Percentiles rank a stretch among this genome's conserved stretches.
Evolutionary conservation across 2,888 invertebrate genomes (phyloP).

Genomic region (Drosophila robusta): DNA sequence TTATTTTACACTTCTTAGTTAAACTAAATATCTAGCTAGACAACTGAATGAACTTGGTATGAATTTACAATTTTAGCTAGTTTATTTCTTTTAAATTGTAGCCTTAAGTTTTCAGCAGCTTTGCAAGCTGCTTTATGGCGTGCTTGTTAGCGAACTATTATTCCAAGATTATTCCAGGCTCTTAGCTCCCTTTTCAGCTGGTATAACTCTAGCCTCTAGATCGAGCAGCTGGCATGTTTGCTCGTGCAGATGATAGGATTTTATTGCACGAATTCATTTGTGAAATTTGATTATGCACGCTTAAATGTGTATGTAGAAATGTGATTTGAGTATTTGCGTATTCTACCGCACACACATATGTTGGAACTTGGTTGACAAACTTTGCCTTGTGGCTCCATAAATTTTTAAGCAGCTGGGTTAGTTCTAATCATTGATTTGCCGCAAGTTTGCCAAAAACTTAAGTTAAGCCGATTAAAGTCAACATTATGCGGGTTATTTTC

Average conservation of each 20-base stretch:
- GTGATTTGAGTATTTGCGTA: conserved; percentile 14
- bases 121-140: too few relatives aligned
- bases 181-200: conserved; percentile 11
- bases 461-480: conserved; percentile 59
- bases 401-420: conserved; percentile 48
- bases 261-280: conserved; percentile 61
- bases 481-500: conserved; percentile 33
- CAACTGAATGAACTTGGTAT: too few relatives aligned
- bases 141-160: too few relatives aligned
- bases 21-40: too few relatives aligned
- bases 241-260: conserved; percentile 60
- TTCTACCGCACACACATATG: conserved; percentile 1
- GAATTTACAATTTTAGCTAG: too few relatives aligned
- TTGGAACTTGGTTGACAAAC: conserved; percentile 38
- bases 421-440: conserved; percentile 52
- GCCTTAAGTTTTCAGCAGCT: too few relatives aligned
- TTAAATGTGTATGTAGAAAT: conserved; percentile 32
- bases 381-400: conserved; percentile 49
- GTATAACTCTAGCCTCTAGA: conserved; percentile 18
- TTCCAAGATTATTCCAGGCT: too few relatives aligned
- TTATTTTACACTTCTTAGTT: too few relatives aligned
- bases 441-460: conserved; percentile 45
- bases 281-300: conserved; percentile 64
- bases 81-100: too few relatives aligned
- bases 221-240: conserved; percentile 34